Conservation (phyloP, 2,113 vertebrate genomes). For the Scophthalmus maximus region DNA sequence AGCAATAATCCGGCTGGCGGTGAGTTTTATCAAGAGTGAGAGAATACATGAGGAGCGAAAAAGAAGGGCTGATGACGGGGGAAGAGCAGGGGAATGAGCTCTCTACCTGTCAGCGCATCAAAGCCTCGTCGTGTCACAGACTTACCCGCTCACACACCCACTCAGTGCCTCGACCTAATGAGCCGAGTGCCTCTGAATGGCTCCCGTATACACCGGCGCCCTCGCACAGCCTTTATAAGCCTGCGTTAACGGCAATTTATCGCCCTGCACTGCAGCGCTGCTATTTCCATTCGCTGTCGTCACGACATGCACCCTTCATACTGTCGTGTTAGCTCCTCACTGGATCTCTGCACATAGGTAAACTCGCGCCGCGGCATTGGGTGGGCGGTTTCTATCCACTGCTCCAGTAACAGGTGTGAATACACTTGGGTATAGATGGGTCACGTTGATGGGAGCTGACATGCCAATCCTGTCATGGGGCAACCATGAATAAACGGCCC, state of each 20-base stretch:
- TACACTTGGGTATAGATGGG: background rate
- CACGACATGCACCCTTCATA: conserved; percentile 51
- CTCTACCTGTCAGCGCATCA: conserved; percentile 76
- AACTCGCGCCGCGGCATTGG: background rate
- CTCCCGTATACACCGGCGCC: conserved; percentile 42
- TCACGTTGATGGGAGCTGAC: background rate
- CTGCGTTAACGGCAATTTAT: conserved; percentile 66
- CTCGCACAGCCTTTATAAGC: conserved; percentile 55
- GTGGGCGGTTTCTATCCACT: conserved; percentile 9
- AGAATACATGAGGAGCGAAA: conserved; percentile 32
- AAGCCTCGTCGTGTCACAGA: conserved; percentile 65
- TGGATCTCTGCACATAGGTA: conserved; percentile 21
- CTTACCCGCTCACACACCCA: conserved; percentile 63
- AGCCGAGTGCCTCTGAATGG: conserved; percentile 74
- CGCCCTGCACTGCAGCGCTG: conserved; percentile 36
- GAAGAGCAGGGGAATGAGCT: conserved; percentile 66
- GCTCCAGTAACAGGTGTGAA: background rate
- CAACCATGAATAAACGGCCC: background rate
- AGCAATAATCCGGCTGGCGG: conserved; percentile 58
- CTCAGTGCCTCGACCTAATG: conserved; percentile 79
- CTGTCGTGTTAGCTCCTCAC: conserved; percentile 36
- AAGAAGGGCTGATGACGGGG: conserved; percentile 55
- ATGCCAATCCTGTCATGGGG: background rate
- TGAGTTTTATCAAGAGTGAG: conserved; percentile 49
- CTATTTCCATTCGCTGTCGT: conserved; percentile 52